These are phyloP conservation scores for Saimiri boliviensis DNA, from an alignment of 2,113 vertebrate species.

Conservation along the genomic window DNA sequence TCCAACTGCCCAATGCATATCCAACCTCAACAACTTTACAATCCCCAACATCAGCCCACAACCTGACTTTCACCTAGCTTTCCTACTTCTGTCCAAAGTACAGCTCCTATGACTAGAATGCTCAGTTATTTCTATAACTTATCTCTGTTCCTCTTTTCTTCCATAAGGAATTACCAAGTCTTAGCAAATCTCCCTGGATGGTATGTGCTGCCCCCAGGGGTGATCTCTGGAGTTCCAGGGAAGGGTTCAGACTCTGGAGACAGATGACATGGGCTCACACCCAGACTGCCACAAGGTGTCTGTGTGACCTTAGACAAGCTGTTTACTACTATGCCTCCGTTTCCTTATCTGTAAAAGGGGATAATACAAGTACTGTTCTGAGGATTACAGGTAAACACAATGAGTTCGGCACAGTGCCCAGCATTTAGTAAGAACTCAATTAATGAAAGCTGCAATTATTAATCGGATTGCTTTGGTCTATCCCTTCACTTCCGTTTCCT, in stretches of 20 bases:
- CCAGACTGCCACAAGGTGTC: neutral
- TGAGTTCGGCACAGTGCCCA: neutral
- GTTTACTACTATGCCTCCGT: neutral
- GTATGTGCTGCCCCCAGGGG: neutral
- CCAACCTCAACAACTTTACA: neutral
- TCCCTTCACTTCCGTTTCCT: neutral
- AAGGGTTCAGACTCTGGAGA: neutral
- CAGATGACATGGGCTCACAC: rapidly evolving
- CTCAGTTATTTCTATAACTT: neutral
- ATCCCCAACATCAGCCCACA: neutral
- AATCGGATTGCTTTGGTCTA: neutral
- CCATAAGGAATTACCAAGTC: neutral
- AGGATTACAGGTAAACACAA: neutral
- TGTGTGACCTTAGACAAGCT: neutral
- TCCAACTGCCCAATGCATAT: neutral
- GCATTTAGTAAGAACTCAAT: neutral
- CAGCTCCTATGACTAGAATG: neutral
- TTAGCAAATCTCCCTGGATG: neutral
- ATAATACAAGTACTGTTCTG: neutral
- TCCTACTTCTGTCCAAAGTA: neutral
- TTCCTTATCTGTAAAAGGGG: neutral
- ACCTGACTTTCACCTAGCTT: rapidly evolving
- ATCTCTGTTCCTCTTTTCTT: neutral
- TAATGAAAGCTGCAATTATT: neutral
- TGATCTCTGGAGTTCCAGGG: neutral